Evolutionary conservation across 2,888 invertebrate species (phyloP).

Genomic region (Morpho deidamia): DNA sequence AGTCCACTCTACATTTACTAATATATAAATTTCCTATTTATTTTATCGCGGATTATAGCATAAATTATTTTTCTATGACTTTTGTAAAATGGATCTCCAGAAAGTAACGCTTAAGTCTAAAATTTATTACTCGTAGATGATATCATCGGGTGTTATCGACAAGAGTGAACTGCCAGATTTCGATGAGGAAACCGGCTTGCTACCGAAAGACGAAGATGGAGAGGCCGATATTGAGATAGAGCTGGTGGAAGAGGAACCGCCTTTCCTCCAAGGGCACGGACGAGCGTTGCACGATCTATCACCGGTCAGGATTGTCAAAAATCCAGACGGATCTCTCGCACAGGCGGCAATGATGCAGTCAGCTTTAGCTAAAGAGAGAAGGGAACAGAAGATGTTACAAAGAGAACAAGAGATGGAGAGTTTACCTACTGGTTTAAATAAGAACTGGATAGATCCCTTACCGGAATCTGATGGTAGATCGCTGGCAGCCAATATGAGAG

Average conservation of each 20-base stretch:
- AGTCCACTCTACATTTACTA: no score
- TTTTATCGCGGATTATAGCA: no score
- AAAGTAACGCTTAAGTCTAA: no score
- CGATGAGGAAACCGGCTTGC: constrained; percentile 95
- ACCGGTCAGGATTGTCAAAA: constrained; percentile 97
- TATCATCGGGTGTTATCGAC: constrained; percentile 93
- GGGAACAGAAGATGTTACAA: constrained; percentile 98
- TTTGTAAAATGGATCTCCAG: no score
- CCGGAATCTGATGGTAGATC: constrained; percentile 88
- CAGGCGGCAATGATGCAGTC: constrained; percentile 99
- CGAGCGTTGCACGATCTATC: constrained; percentile 94
- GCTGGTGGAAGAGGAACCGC: constrained; percentile 98
- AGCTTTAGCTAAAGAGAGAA: constrained; percentile 96
- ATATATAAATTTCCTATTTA: no score
- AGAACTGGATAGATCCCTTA: constrained; percentile 98
- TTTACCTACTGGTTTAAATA: constrained; percentile 87
- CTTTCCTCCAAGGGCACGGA: constrained; percentile 96
- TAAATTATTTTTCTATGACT: no score
- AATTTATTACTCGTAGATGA: constrained; percentile 84
- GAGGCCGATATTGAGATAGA: constrained; percentile 99
- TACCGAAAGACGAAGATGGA: constrained; percentile 94
- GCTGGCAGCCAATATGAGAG: constrained; percentile 88
- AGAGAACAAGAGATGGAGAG: constrained; percentile 94
- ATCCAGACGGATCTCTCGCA: constrained; percentile 98
- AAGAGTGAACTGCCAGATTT: constrained; percentile 97